phyloP scores from a whole-genome alignment of 2,888 invertebrate species.

The Alcis repandata region DNA sequence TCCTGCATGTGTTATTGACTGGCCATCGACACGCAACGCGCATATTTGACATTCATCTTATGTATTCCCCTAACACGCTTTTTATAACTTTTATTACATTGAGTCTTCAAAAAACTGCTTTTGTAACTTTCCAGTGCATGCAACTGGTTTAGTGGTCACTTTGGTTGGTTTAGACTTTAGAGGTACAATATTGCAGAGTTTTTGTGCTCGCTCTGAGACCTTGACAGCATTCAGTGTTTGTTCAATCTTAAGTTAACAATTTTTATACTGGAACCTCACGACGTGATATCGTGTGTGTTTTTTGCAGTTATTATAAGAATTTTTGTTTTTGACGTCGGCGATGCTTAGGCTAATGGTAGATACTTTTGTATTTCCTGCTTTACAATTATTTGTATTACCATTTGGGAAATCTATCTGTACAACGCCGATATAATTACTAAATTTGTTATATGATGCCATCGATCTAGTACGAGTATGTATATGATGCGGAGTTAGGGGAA shows the following conservation, averaged over 20 bases:
- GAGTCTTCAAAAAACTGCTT: background rate
- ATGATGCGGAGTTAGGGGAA: background rate
- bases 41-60: slow-evolving; percentile 30
- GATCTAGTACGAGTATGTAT: too few relatives aligned
- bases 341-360: slow-evolving; percentile 20
- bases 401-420: slow-evolving; percentile 1
- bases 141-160: background rate
- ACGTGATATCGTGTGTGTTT: slow-evolving; percentile 24
- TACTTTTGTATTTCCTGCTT: slow-evolving; percentile 19
- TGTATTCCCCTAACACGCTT: background rate
- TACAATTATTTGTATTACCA: background rate
- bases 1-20: slow-evolving; percentile 24
- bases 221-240: slow-evolving; percentile 33
- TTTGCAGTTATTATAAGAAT: slow-evolving; percentile 31
- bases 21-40: slow-evolving; percentile 19
- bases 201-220: slow-evolving; percentile 27
- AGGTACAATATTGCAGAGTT: slow-evolving; percentile 27
- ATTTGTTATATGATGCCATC: too few relatives aligned
- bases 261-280: slow-evolving; percentile 29
- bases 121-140: slow-evolving; percentile 2
- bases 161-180: too few relatives aligned
- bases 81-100: background rate
- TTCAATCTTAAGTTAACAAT: slow-evolving; percentile 33
- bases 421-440: background rate
- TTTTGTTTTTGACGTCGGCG: slow-evolving; percentile 18